Conservation (phyloP, 2,113 vertebrate genomes). For the Sitta europaea region DNA sequence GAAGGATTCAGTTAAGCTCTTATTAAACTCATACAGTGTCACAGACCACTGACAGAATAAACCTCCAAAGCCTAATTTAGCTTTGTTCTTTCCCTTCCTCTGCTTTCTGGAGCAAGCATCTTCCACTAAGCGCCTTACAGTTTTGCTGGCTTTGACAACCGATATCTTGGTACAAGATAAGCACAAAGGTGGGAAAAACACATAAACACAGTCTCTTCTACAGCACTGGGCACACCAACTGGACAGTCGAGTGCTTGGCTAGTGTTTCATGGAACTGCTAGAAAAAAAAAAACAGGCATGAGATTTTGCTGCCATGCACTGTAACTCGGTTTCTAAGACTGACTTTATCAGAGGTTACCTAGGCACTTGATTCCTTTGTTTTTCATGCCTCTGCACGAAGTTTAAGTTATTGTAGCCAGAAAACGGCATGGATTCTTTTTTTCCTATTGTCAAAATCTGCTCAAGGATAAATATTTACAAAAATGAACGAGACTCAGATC, state of each 20-base stretch:
- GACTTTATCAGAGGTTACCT: not conserved
- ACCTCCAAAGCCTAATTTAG: not conserved
- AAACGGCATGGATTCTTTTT: not conserved
- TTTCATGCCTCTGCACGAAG: not conserved
- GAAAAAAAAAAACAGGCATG: not conserved
- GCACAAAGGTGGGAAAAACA: not conserved
- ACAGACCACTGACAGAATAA: conserved; percentile 4
- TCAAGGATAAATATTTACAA: not conserved
- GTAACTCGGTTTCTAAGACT: not conserved
- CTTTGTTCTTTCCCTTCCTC: not conserved
- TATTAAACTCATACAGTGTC: not conserved
- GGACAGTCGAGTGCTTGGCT: not conserved
- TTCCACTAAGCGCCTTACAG: not conserved
- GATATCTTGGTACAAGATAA: not conserved
- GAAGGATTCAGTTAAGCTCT: not conserved
- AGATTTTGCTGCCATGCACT: not conserved
- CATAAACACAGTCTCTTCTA: not conserved
- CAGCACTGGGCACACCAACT: not conserved
- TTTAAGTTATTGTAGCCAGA: not conserved
- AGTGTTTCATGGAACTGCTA: not conserved
- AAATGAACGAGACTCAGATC: not conserved
- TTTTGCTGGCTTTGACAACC: not conserved
- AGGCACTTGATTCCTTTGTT: not conserved
- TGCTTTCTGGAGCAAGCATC: not conserved
- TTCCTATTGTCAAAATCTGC: not conserved